Evolutionary conservation across 2,888 invertebrate species (phyloP).

Genomic region (Scaptomyza tumidula): DNA sequence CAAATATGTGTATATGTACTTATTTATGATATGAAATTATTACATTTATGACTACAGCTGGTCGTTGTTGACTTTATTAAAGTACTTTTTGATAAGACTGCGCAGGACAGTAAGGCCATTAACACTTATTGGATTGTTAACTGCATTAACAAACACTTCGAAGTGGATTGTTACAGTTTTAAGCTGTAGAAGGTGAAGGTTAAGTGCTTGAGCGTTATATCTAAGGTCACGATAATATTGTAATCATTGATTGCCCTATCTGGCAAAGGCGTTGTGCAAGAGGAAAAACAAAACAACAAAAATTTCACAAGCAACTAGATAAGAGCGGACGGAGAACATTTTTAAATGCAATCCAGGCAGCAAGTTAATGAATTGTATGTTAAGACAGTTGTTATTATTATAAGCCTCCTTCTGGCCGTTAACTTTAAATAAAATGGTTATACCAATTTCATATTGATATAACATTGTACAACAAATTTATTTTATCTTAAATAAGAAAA

Average conservation of each 20-base stretch:
- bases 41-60: conserved; percentile 15
- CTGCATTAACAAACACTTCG: background rate
- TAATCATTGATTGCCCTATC: background rate
- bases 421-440: background rate
- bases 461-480: too few relatives aligned
- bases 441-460: too few relatives aligned
- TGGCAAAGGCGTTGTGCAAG: background rate
- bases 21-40: conserved; percentile 6
- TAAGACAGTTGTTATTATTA: too few relatives aligned
- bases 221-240: background rate
- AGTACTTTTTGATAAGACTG: conserved; percentile 1
- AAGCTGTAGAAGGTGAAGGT: background rate
- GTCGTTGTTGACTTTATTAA: conserved; percentile 48
- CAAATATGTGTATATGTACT: conserved; percentile 22
- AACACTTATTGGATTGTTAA: background rate
- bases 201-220: background rate
- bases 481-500: background rate
- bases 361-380: too few relatives aligned
- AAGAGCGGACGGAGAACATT: too few relatives aligned
- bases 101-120: background rate
- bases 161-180: background rate
- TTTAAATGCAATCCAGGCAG: too few relatives aligned
- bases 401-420: background rate
- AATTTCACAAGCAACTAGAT: too few relatives aligned
- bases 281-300: background rate